phyloP scores from a whole-genome alignment of 2,113 vertebrate species.

The Malurus alboscapulatus region DNA sequence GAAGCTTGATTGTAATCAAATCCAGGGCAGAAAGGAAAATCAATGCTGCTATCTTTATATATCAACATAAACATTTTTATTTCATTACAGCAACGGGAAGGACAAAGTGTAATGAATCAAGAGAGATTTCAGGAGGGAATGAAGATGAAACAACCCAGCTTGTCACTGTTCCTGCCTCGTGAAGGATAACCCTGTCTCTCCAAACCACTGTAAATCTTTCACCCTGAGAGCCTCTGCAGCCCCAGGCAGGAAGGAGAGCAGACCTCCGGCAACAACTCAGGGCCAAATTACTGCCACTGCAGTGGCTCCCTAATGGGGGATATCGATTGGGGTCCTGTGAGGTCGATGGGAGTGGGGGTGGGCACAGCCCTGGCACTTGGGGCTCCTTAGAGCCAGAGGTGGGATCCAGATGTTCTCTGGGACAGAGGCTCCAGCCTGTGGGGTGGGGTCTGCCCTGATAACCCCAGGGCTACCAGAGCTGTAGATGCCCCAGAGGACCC shows the following conservation, averaged over 20 bases:
- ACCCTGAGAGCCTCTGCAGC: background rate
- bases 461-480: rapidly evolving
- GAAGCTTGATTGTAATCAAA: constrained; percentile 65
- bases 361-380: background rate
- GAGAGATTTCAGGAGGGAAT: constrained; percentile 19
- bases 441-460: background rate
- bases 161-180: background rate
- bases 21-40: constrained; percentile 62
- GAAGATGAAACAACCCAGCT: constrained; percentile 19
- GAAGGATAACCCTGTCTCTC: constrained; percentile 28
- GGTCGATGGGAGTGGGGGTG: background rate
- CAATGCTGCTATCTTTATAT: constrained; percentile 65
- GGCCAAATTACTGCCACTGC: background rate
- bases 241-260: background rate
- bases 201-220: constrained; percentile 4
- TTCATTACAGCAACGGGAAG: constrained; percentile 51
- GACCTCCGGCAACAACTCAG: background rate
- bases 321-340: background rate
- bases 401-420: background rate
- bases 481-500: background rate
- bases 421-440: background rate
- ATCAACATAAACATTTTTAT: constrained; percentile 69
- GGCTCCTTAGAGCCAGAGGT: background rate
- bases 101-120: constrained; percentile 58
- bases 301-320: background rate